A percentile compares a stretch with the other conserved stretches of the same genome.
Conservation (phyloP, 2,888 invertebrate species). For the Ganaspis brasiliensis region DNA sequence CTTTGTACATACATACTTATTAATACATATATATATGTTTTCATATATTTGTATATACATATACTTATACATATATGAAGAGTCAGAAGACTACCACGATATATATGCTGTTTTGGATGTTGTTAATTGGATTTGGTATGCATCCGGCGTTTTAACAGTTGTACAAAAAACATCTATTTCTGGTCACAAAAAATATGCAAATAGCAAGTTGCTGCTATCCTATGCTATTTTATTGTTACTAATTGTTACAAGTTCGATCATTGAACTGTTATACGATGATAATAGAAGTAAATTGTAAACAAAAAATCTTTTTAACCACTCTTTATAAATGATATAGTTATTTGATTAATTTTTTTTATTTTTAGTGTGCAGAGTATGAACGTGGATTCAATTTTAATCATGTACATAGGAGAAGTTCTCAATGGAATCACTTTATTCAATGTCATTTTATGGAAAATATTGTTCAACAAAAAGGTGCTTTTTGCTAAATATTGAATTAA, state of each 20-base stretch:
- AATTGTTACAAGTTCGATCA: constrained; percentile 4
- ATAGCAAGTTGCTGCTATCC: constrained; percentile 15
- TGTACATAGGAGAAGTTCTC: background rate
- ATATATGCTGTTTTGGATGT: constrained; percentile 36
- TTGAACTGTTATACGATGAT: background rate
- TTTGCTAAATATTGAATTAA: too few species aligned
- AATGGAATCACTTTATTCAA: constrained; percentile 35
- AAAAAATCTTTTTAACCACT: background rate
- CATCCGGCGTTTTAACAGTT: constrained; percentile 35
- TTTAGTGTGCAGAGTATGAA: background rate
- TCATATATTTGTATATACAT: too few species aligned
- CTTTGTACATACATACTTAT: background rate
- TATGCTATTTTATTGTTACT: constrained; percentile 36
- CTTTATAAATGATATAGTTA: background rate
- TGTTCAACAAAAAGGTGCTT: constrained; percentile 36
- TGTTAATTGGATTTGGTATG: constrained; percentile 36
- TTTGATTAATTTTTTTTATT: background rate
- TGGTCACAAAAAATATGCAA: constrained; percentile 25
- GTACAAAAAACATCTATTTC: constrained; percentile 1
- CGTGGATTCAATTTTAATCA: background rate
- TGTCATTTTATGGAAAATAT: constrained; percentile 41
- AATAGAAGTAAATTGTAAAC: background rate
- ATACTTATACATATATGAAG: too few species aligned
- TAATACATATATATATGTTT: too few species aligned
- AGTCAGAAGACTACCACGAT: background rate